Conservation (phyloP, 2,797 vertebrate genomes). For the Passerculus sandwichensis region DNA sequence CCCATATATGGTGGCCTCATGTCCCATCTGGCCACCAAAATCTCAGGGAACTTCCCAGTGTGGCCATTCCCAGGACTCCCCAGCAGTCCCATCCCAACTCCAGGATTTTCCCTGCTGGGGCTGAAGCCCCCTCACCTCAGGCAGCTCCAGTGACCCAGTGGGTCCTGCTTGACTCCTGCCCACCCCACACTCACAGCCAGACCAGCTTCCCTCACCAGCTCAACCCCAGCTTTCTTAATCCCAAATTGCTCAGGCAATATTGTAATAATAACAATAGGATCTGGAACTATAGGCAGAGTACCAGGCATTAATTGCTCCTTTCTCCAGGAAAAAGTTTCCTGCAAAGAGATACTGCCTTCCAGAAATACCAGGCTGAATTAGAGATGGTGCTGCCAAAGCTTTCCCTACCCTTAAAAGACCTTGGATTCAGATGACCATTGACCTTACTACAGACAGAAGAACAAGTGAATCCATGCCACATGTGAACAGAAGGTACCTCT, state of each 20-base stretch:
- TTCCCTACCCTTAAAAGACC: neutral
- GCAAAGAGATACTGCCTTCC: neutral
- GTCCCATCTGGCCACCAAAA: neutral
- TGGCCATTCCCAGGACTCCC: neutral
- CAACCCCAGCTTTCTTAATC: neutral
- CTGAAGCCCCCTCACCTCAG: neutral
- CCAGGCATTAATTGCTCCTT: neutral
- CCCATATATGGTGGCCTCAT: fast-evolving
- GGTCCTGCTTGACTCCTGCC: neutral
- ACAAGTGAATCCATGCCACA: neutral
- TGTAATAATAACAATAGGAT: neutral
- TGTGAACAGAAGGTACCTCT: neutral
- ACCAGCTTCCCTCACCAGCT: neutral
- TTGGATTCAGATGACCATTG: neutral
- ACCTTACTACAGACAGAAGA: neutral
- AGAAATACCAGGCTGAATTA: neutral
- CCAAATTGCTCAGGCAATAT: neutral
- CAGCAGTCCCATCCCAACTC: neutral
- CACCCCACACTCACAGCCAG: neutral
- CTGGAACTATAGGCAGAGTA: neutral
- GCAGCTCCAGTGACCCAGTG: fast-evolving
- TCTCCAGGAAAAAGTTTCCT: neutral
- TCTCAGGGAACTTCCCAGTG: neutral
- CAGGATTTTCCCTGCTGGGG: neutral
- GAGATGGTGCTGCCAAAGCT: neutral